These are phyloP conservation scores for Oreochromis tanganicae DNA, from an alignment of 2,113 vertebrate species.

Conservation along the genomic window DNA sequence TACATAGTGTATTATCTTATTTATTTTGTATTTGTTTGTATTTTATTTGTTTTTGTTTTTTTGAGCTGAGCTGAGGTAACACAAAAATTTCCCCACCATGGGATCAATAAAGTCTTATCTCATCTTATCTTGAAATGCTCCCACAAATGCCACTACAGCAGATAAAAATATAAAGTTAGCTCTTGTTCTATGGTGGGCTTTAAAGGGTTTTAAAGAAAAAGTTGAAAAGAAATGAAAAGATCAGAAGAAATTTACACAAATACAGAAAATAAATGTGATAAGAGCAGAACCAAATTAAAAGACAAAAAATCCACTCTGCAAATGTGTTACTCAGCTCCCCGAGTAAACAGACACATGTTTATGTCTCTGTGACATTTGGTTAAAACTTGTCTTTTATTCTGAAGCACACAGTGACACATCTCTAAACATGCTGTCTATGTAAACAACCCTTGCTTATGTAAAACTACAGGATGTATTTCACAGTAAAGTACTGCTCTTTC, in stretches of 20 bases:
- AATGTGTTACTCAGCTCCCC: neutral
- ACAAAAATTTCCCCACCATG: accelerated
- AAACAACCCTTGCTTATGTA: neutral
- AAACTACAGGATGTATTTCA: neutral
- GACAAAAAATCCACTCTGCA: accelerated
- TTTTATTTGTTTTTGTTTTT: neutral
- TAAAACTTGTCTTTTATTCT: neutral
- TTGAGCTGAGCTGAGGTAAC: neutral
- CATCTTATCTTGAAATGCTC: neutral
- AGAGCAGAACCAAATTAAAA: neutral
- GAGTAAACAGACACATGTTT: neutral
- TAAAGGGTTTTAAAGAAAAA: neutral
- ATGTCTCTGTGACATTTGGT: neutral
- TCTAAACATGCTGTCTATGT: neutral
- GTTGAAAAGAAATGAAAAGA: neutral
- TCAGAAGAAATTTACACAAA: neutral
- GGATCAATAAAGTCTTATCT: neutral
- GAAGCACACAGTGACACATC: neutral
- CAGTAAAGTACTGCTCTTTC: neutral
- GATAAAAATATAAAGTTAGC: neutral
- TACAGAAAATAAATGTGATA: neutral
- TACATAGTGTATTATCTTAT: neutral
- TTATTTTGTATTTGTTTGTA: neutral
- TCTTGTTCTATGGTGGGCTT: neutral
- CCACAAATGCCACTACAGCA: neutral